Percentiles rank a stretch among this genome's conserved stretches.
phyloP scores from a whole-genome alignment of 2,888 invertebrate species.

The Chrysolina haemoptera region DNA sequence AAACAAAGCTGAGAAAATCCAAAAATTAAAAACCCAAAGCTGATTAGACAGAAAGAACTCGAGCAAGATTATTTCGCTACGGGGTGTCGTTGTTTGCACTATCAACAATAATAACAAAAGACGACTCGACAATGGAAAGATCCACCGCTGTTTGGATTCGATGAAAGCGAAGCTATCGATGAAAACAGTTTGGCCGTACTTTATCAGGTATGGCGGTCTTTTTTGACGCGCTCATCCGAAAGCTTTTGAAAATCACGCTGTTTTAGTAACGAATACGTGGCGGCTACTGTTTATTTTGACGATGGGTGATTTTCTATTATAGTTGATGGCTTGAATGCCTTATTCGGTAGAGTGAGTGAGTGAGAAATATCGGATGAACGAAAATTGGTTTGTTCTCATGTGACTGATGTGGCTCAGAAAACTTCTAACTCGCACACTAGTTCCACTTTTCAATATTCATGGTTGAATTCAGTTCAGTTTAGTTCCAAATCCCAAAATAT shows the following conservation, averaged over 20 bases:
- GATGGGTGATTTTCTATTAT: slow-evolving; percentile 16
- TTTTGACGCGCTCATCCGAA: slow-evolving; percentile 43
- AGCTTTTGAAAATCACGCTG: slow-evolving; percentile 37
- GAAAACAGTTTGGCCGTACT: slow-evolving; percentile 33
- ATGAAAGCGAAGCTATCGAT: slow-evolving; percentile 49
- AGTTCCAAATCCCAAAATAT: too few relatives aligned
- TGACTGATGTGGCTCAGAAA: too few relatives aligned
- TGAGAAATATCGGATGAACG: too few relatives aligned
- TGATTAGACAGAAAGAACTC: slow-evolving; percentile 64
- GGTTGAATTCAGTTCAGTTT: too few relatives aligned
- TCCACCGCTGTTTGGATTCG: slow-evolving; percentile 55
- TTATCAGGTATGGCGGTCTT: slow-evolving; percentile 32
- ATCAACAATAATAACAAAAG: slow-evolving; percentile 65
- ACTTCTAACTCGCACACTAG: too few relatives aligned
- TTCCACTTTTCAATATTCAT: too few relatives aligned
- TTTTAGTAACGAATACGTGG: slow-evolving; percentile 12
- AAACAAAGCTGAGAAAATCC: slow-evolving; percentile 41
- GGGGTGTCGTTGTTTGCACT: slow-evolving; percentile 66
- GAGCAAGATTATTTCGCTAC: slow-evolving; percentile 67
- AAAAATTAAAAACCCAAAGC: slow-evolving; percentile 58
- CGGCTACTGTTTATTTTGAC: slow-evolving; percentile 20
- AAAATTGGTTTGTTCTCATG: too few relatives aligned
- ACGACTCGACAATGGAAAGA: slow-evolving; percentile 64
- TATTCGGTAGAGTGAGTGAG: not conserved
- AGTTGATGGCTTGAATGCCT: not conserved